These are phyloP conservation scores for Heteromyza rotundicornis DNA, from an alignment of 2,888 invertebrate genomes.

Conservation along the genomic window DNA sequence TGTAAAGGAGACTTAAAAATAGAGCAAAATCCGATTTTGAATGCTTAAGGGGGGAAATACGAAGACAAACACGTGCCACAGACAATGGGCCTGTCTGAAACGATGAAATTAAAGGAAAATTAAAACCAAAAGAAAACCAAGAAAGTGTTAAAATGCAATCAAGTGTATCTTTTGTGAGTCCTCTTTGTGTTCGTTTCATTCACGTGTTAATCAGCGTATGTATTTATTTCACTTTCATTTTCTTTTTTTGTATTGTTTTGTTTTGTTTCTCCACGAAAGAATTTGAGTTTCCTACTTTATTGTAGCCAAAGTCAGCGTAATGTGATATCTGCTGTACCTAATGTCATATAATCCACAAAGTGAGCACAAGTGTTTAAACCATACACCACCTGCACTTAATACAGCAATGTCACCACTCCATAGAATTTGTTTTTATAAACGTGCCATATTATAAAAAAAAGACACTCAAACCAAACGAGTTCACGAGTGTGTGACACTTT, in stretches of 20 bases:
- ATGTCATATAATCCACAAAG: background rate
- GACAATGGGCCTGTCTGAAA: too few relatives aligned
- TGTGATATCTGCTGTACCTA: background rate
- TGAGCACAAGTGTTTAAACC: too few relatives aligned
- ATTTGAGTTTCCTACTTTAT: background rate
- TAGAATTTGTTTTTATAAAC: background rate
- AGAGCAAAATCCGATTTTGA: too few relatives aligned
- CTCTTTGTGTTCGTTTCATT: background rate
- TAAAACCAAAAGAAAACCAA: too few relatives aligned
- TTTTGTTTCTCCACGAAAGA: too few relatives aligned
- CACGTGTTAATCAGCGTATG: too few relatives aligned
- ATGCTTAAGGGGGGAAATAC: too few relatives aligned
- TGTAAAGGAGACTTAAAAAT: too few relatives aligned
- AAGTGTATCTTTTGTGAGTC: background rate
- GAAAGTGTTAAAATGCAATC: too few relatives aligned
- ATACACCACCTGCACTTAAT: background rate
- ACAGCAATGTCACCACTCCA: background rate
- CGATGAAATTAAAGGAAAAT: too few relatives aligned
- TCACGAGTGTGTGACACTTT: background rate
- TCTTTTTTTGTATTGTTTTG: too few relatives aligned
- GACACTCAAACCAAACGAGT: background rate
- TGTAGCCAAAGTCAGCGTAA: background rate
- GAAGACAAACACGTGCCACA: too few relatives aligned
- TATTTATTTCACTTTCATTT: constrained; percentile 1
- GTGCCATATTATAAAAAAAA: background rate